Conservation (phyloP, 92 coral and sea anemone genomes). For the Phenganax subtilis region DNA sequence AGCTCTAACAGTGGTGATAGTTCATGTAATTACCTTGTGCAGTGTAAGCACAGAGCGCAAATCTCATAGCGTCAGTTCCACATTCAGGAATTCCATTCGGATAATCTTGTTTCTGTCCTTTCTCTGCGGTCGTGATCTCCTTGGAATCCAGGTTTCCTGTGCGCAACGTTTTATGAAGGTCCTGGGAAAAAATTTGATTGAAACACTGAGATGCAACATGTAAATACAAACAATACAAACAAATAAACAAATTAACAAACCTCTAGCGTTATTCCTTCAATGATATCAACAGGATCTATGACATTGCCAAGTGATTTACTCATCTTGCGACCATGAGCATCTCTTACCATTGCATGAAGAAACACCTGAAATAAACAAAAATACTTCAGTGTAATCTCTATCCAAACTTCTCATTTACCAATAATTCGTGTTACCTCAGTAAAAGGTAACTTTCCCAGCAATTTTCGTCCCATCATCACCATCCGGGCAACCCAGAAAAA, state of each 20-base stretch:
- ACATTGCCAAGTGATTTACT: slow-evolving; percentile 99
- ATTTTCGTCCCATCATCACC: slow-evolving; percentile 94
- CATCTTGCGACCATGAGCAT: slow-evolving; percentile 99
- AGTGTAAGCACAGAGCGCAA: slow-evolving; percentile 97
- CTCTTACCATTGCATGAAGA: slow-evolving; percentile 99
- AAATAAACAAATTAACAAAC: slow-evolving; percentile 38
- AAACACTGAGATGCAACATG: not conserved
- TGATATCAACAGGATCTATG: slow-evolving; percentile 94
- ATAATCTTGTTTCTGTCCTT: slow-evolving; percentile 98
- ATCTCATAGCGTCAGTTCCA: slow-evolving; percentile 94
- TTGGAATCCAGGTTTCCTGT: slow-evolving; percentile 86
- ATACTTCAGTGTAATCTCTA: not conserved
- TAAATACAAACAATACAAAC: not conserved
- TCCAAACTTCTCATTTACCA: too few relatives aligned
- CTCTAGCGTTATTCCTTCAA: slow-evolving; percentile 82
- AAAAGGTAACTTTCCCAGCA: slow-evolving; percentile 83
- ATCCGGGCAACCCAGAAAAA: slow-evolving; percentile 99
- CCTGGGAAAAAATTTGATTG: slow-evolving; percentile 40
- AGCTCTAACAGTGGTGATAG: slow-evolving; percentile 6
- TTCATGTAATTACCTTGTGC: slow-evolving; percentile 67
- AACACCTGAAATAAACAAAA: slow-evolving; percentile 48
- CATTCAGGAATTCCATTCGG: slow-evolving; percentile 99
- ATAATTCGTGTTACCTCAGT: slow-evolving; percentile 48
- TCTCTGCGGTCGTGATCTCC: slow-evolving; percentile 76
- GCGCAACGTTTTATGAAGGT: slow-evolving; percentile 65